Conservation (phyloP, 2,797 vertebrate genomes). For the Lepilemur septentrionalis region DNA sequence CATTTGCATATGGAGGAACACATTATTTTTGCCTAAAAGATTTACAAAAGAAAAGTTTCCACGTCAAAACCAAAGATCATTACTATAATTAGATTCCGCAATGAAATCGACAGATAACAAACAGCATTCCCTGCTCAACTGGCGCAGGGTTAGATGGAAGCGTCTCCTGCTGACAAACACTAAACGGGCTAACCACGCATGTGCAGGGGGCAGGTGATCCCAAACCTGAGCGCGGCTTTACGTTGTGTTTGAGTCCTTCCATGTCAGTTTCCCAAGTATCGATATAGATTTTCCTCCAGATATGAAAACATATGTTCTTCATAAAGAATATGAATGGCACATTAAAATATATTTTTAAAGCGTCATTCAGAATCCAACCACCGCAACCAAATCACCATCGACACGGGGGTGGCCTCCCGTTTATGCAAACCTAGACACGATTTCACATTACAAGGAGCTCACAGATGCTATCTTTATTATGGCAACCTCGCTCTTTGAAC, state of each 20-base stretch:
- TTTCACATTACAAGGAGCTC: not conserved
- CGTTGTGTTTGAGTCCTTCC: not conserved
- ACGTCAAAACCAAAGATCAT: constrained; percentile 52
- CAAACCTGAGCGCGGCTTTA: not conserved
- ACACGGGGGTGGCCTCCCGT: not conserved
- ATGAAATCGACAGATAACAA: not conserved
- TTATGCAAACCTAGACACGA: not conserved
- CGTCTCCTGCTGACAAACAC: not conserved
- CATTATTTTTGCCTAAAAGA: constrained; percentile 97
- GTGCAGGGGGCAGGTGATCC: not conserved
- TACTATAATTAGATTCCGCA: not conserved
- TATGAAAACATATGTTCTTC: not conserved
- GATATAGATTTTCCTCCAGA: not conserved
- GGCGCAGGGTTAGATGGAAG: not conserved
- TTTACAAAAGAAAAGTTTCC: constrained; percentile 58
- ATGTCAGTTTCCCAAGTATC: not conserved
- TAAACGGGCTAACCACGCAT: not conserved
- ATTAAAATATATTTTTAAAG: not conserved
- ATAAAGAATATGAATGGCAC: not conserved
- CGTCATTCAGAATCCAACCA: not conserved
- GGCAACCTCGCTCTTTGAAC: not conserved
- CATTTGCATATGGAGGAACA: constrained; percentile 99
- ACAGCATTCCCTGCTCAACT: not conserved
- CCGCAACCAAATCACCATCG: not conserved
- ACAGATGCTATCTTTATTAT: not conserved